Conservation (phyloP, 2,797 vertebrate genomes). For the Otolemur crassicaudatus region DNA sequence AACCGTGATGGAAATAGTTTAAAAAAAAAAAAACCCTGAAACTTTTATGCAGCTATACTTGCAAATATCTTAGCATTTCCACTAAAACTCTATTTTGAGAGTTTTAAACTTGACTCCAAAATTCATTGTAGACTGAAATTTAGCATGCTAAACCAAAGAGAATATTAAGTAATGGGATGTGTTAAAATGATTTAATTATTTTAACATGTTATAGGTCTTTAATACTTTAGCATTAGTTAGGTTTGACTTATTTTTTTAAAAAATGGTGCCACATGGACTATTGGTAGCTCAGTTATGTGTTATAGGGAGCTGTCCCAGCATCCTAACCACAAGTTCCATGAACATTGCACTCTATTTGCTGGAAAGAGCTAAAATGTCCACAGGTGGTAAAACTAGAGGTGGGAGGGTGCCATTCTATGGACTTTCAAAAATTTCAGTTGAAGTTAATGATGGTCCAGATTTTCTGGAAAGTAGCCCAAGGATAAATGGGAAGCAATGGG, state of each 20-base stretch:
- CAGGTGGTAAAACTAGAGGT: not conserved
- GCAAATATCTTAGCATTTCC: constrained; percentile 81
- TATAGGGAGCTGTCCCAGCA: not conserved
- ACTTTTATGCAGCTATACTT: constrained; percentile 82
- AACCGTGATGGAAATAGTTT: constrained; percentile 70
- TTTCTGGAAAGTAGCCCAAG: not conserved
- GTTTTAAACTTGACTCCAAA: constrained; percentile 79
- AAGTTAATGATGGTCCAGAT: not conserved
- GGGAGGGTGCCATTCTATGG: not conserved
- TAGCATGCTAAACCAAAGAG: constrained; percentile 38
- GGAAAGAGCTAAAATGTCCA: not conserved
- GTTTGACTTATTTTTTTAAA: not conserved
- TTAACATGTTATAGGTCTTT: constrained; percentile 17
- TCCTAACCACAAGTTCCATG: not conserved
- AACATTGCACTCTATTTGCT: not conserved
- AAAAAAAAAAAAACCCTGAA: constrained; percentile 62
- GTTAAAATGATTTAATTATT: constrained; percentile 20
- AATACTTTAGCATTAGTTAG: not conserved
- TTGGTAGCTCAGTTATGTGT: not conserved
- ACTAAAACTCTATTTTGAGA: constrained; percentile 78
- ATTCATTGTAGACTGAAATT: constrained; percentile 44
- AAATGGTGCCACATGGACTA: not conserved
- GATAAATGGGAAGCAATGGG: not conserved
- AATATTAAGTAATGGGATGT: constrained; percentile 46
- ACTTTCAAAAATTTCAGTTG: not conserved